Conservation (phyloP, 2,888 invertebrate genomes). For the Ennomos fuscantarius region DNA sequence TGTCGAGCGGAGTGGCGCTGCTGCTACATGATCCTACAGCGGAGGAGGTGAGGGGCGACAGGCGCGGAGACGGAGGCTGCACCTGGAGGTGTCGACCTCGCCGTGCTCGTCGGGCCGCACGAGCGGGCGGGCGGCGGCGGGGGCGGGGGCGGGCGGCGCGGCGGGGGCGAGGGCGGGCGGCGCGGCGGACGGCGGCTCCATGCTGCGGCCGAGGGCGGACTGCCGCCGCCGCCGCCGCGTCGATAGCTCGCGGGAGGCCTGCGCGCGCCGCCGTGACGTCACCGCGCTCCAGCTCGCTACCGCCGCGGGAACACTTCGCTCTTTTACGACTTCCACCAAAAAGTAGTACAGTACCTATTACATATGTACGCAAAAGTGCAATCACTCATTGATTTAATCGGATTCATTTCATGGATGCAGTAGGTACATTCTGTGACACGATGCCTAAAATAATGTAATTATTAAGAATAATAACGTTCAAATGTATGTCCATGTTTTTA, state of each 20-base stretch:
- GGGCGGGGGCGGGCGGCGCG: conserved; percentile 83
- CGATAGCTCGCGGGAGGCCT: conserved; percentile 28
- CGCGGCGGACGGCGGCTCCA: conserved; percentile 49
- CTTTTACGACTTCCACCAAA: too few relatives aligned
- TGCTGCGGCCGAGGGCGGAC: conserved; percentile 55
- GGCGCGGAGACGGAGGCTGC: conserved; percentile 34
- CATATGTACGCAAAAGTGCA: too few relatives aligned
- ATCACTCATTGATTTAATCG: too few relatives aligned
- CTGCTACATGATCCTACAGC: too few relatives aligned
- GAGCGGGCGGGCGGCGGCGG: conserved; percentile 85
- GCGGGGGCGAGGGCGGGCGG: conserved; percentile 50
- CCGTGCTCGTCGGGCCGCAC: conserved; percentile 93
- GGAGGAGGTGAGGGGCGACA: neutral
- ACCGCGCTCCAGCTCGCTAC: conserved; percentile 4
- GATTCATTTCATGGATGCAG: too few relatives aligned
- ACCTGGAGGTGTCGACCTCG: conserved; percentile 93
- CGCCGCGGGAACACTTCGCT: neutral
- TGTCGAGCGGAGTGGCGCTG: too few relatives aligned
- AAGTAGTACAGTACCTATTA: too few relatives aligned
- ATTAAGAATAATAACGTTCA: too few relatives aligned
- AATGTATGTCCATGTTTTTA: too few relatives aligned
- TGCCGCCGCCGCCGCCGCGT: conserved; percentile 37
- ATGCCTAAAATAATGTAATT: too few relatives aligned
- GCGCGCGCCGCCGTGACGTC: conserved; percentile 15
- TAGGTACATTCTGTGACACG: too few relatives aligned